Evolutionary conservation across 2,113 vertebrate species (phyloP), one percentile per base, ranked within the genome.

Genomic region (Crotophaga sulcirostris): DNA sequence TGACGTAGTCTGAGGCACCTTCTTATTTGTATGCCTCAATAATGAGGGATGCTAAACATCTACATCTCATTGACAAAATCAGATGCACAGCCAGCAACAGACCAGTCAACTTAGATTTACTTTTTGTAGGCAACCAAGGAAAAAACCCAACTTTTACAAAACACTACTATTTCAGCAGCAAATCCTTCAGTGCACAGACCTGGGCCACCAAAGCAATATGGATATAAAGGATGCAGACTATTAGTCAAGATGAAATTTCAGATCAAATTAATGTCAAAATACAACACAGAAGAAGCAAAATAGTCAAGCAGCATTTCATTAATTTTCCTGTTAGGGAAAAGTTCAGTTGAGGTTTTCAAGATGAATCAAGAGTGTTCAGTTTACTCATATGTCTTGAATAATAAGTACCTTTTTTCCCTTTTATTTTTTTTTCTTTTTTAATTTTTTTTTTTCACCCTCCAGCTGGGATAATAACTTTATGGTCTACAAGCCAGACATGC

Each of bases 331-430:
- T 93, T 94, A 82, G 69, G 31, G 59, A 34, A 90, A 87, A 78
- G 62, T 94, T 75, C 79, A 77, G 3, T 76, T 87, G 90, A 89
- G 42, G 54, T 91, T 96, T 97, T 96, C 81, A 94, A n/a, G 54
- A 94, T 74, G 52, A 97, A 95, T 63, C 63, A 90, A 69, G 91
- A 68, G 70, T 79, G 95, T 96, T 95, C 90, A 93, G 84, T 90
- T 94, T 95, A 63, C 62, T 91, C 63, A 84, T 68, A 34, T 94
- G 34, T 86, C 94, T 97, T 95, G 82, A 96, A 92, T 92, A 96
- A 93, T 58, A 96, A 96, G 52, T 63, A 47, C 45, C 7, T 67
- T 79, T 45, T 6, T 28, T 16, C 45, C 4, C 3, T 2, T 2
- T 5, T 3, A 2, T 9, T 2, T 0, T 31, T 21, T 26, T n/a